A percentile compares a stretch with the other conserved stretches of the same genome.
These are phyloP conservation scores for Icerya purchasi DNA, from an alignment of 2,888 invertebrate species.

Conservation along the genomic window DNA sequence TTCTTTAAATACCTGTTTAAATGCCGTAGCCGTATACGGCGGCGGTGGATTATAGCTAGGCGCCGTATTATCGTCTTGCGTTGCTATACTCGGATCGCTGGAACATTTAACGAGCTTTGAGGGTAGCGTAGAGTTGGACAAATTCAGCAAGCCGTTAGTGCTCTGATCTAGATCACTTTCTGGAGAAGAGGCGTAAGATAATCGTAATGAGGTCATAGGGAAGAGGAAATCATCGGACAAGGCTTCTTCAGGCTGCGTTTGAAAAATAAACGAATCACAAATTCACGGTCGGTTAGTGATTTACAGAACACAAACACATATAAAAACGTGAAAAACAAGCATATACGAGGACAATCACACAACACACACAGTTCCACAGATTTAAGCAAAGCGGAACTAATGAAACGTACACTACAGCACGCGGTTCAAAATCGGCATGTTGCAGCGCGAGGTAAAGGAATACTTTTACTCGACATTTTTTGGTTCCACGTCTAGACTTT, in stretches of 20 bases:
- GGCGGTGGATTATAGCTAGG: slow-evolving; percentile 40
- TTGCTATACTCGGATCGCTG: slow-evolving; percentile 85
- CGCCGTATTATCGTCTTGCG: slow-evolving; percentile 49
- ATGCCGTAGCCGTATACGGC: slow-evolving; percentile 44
- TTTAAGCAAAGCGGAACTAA: too few relatives aligned
- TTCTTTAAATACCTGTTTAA: slow-evolving; percentile 22
- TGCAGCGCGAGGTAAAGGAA: too few relatives aligned
- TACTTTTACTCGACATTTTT: too few relatives aligned
- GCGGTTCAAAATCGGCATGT: too few relatives aligned
- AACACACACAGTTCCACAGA: too few relatives aligned
- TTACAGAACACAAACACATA: neutral
- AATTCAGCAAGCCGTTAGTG: slow-evolving; percentile 18
- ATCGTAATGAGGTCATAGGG: slow-evolving; percentile 85
- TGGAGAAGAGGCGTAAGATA: slow-evolving; percentile 88
- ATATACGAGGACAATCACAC: too few relatives aligned
- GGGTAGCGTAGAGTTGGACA: slow-evolving; percentile 17
- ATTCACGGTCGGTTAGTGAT: neutral
- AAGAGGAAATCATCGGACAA: slow-evolving; percentile 96
- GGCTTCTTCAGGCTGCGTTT: slow-evolving; percentile 71
- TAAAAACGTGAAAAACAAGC: too few relatives aligned
- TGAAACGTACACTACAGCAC: too few relatives aligned
- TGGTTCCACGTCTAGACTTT: too few relatives aligned
- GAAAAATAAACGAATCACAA: slow-evolving; percentile 1
- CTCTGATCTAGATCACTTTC: slow-evolving; percentile 86
- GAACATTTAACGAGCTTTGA: slow-evolving; percentile 46